Conservation (phyloP, 2,113 vertebrate genomes). For the Tragulus kanchil region DNA sequence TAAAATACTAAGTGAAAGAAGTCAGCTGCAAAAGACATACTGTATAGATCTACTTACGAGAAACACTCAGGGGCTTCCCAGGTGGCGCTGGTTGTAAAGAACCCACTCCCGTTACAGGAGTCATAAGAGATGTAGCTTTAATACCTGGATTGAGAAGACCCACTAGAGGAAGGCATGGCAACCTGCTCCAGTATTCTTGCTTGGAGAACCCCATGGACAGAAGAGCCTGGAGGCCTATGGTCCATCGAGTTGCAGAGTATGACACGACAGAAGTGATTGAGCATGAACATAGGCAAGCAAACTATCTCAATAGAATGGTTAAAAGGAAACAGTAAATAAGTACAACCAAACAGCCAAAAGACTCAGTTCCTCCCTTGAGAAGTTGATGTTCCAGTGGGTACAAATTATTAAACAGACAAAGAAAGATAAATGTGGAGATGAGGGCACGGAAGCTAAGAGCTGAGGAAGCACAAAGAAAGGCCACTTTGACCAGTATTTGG, state of each 20-base stretch:
- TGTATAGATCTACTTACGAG: background rate
- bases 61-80: background rate
- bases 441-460: background rate
- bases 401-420: background rate
- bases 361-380: background rate
- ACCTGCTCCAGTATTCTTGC: background rate
- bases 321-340: background rate
- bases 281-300: background rate
- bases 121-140: rapidly evolving
- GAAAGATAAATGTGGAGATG: background rate
- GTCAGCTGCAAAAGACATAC: background rate
- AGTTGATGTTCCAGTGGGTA: background rate
- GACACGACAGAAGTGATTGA: background rate
- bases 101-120: background rate
- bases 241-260: background rate
- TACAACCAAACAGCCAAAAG: background rate
- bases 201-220: background rate
- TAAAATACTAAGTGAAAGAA: constrained; percentile 36
- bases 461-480: background rate
- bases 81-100: background rate
- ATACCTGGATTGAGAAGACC: background rate
- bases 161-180: background rate
- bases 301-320: background rate
- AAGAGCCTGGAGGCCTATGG: background rate
- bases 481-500: background rate